Evolutionary conservation across 1,140 invertebrate species (phyloP), one percentile per base, ranked within the genome.

Genomic region (Heliconius hewitsoni): DNA sequence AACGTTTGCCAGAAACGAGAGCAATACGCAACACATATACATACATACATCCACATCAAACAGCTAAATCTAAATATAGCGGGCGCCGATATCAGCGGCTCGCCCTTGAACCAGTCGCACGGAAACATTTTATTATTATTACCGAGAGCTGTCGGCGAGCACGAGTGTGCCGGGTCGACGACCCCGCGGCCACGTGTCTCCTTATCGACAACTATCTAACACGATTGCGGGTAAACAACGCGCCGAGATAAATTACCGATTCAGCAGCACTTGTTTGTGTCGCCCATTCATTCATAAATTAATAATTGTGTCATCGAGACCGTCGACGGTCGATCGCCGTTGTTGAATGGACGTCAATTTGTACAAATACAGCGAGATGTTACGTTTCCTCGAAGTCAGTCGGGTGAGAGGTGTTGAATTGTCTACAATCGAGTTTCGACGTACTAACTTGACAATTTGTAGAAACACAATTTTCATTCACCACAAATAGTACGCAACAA

Each of bases 61-160:
- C 89, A 89, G 89, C 91, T 93, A 94, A 94, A 94, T 94, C 93
- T 94, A 94, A 94, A 94, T 94, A 94, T 94, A 94, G 93, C 93
- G 86, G 86, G 89, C 92, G 90, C 91, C 93, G 93, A 94, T 94
- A 94, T 94, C 93, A 94, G 92, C 91, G 93, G 91, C 88, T 94
- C 92, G 92, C 93, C 93, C 93, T 94, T 94, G 93, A 94, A 94
- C 93, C 93, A 94, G 92, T 94, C 93, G 93, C 93, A 94, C 92
- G 93, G 93, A 94, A 94, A 94, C 92, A 94, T 94, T 94, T 94
- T 94, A 94, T 94, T 94, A 94, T 94, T 94, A 94, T 94, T 94
- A 94, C 92, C 89, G 86, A 93, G 86, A 93, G 93, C 92, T 93
- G 93, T 93, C 92, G 93, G 93, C 92, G 90, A 93, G 92, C 93